Percentiles rank a stretch among this genome's conserved stretches.
Conservation (phyloP, 2,113 vertebrate species). For the Phaethon lepturus region DNA sequence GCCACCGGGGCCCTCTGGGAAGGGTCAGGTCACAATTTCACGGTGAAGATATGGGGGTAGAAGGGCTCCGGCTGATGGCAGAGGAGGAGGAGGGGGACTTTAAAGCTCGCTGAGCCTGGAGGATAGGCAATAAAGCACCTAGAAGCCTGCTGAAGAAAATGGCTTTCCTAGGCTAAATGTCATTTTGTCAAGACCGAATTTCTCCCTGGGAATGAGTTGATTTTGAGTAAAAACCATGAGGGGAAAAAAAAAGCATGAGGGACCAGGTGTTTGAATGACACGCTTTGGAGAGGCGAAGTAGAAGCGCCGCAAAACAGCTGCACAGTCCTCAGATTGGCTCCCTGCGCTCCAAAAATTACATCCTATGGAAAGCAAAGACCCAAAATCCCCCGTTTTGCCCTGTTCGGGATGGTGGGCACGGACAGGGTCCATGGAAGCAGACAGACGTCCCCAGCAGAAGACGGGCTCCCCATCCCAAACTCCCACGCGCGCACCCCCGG, state of each 20-base stretch:
- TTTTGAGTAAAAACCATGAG: background rate
- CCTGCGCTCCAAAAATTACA: accelerated
- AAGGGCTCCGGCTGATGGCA: background rate
- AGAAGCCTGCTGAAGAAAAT: background rate
- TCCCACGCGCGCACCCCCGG: background rate
- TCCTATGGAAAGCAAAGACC: accelerated
- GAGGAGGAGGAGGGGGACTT: background rate
- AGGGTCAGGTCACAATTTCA: background rate
- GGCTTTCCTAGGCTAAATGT: background rate
- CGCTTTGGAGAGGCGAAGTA: background rate
- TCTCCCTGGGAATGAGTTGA: background rate
- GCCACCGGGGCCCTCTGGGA: background rate
- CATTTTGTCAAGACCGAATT: background rate
- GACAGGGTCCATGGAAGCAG: background rate
- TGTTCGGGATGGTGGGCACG: background rate
- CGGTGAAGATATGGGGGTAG: background rate
- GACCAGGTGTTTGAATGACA: background rate
- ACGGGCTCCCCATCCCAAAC: background rate
- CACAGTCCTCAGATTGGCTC: background rate
- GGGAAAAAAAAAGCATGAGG: accelerated
- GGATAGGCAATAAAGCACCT: background rate
- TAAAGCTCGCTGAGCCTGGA: background rate
- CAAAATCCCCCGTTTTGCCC: accelerated
- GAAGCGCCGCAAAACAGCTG: background rate
- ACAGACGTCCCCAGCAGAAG: background rate